Evolutionary conservation across 1,140 invertebrate genomes (phyloP).

Genomic region (Drosophila prosaltans): DNA sequence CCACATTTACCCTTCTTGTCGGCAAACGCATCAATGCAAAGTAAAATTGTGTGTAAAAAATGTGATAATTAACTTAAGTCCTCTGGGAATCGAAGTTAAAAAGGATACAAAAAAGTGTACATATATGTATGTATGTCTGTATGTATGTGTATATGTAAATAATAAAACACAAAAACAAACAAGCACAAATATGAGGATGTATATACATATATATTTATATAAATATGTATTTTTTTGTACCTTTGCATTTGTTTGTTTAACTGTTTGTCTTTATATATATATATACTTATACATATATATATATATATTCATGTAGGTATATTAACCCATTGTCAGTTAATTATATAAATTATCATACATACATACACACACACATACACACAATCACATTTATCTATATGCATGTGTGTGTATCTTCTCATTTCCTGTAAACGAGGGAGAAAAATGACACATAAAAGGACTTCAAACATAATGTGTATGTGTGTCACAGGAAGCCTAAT

Average conservation of each 20-base stretch:
- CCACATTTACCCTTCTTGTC: conserved; percentile 14
- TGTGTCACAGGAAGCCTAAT: conserved; percentile 37
- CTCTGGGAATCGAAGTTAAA: conserved; percentile 55
- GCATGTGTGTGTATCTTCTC: conserved; percentile 21
- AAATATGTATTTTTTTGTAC: conserved; percentile 7
- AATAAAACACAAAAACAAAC: neutral
- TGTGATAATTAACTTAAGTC: conserved; percentile 81
- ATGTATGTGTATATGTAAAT: conserved; percentile 8
- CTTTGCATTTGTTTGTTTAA: conserved; percentile 6
- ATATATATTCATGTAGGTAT: conserved; percentile 19
- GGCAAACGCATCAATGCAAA: conserved; percentile 72
- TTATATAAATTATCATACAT: conserved; percentile 71
- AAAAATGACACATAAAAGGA: conserved; percentile 54
- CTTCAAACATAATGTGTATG: conserved; percentile 32
- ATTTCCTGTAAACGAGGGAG: conserved; percentile 26
- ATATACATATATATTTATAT: conserved; percentile 12
- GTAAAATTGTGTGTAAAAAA: conserved; percentile 81
- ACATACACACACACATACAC: conserved; percentile 30
- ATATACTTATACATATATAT: neutral
- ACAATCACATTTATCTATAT: conserved; percentile 1
- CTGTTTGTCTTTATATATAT: conserved; percentile 33
- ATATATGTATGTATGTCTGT: conserved; percentile 21
- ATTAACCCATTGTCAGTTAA: conserved; percentile 73
- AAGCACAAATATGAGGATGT: conserved; percentile 12
- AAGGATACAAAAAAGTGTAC: neutral